Evolutionary conservation across 2,888 invertebrate genomes (phyloP), one percentile per base, ranked within the genome.

Genomic region (Aplocera efformata): DNA sequence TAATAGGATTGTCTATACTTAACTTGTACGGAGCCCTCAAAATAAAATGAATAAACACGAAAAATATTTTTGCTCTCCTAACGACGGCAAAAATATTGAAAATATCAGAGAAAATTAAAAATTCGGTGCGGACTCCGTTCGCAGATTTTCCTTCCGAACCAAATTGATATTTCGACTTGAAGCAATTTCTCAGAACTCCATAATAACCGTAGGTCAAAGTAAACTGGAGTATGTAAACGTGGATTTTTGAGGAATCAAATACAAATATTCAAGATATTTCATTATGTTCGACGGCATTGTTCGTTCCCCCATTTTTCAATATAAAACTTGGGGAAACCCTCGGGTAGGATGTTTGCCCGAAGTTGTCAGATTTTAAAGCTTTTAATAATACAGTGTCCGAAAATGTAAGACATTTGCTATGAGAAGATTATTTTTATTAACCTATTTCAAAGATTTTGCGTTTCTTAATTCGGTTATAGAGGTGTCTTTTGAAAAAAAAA

Each of bases 241-340:
- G 58, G 63, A 59, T 50, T 56, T 60, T 61, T 57, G 45, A 62
- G 64, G 64, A 79, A 79, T 81, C 77, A 76, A 76, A 78, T 73
- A 75, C 73, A 81, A 78, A 78, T 83, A 83, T 83, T 74, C 75
- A 66, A 76, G 80, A 77, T 83, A 83, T 83, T 85, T 83, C 79
- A 83, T 83, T 79, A 77, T 58, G 60, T 55, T 46, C 59, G 60
- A 50, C 58, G 57, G 63, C 61, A 72, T 76, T 75, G 74, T 74
- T 64, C 60, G 58, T 52, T 66, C 67, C 75, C 76, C 67, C 52
- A 56, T 57, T 62, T 67, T 65, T 58, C 55, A 58, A 63, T 69
- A 65, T 65, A 61, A 67, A 65, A 66, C 58, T 67, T 56, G 40
- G 53, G 51, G 50, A 20, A 39, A 45, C 40, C 40, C 30, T 37